These are phyloP conservation scores for Cochlearius cochlearius DNA, from an alignment of 2,113 vertebrate species.

Conservation along the genomic window DNA sequence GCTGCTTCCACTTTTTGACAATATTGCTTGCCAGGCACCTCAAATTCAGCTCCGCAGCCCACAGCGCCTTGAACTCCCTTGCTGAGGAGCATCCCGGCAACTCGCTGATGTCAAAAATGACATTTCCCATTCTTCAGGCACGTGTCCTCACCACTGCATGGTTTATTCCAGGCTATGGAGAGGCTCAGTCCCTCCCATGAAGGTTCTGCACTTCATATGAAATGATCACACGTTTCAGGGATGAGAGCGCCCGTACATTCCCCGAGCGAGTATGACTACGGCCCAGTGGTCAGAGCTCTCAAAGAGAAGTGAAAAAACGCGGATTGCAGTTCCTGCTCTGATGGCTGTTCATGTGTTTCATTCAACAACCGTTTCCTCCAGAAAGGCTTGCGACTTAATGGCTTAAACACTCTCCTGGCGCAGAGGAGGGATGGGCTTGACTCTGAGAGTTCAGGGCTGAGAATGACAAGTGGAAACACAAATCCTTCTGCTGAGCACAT, in stretches of 20 bases:
- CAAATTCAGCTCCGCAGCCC: neutral
- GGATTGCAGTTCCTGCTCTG: conserved; percentile 4
- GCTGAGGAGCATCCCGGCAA: neutral
- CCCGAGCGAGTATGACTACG: rapidly evolving
- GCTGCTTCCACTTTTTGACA: neutral
- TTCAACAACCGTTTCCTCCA: conserved; percentile 36
- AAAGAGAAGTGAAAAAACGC: neutral
- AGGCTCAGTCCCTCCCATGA: neutral
- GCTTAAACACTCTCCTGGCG: neutral
- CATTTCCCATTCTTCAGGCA: neutral
- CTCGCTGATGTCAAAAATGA: neutral
- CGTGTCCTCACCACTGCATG: neutral
- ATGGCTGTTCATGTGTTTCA: conserved; percentile 19
- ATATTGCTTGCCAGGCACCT: neutral
- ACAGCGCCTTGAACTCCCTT: neutral
- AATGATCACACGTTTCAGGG: neutral
- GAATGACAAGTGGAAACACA: conserved; percentile 5
- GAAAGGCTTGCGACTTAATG: conserved; percentile 8
- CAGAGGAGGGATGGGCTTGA: neutral
- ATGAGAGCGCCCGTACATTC: neutral
- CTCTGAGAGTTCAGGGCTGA: neutral
- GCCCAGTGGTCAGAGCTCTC: neutral
- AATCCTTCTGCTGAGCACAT: neutral
- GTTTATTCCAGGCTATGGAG: neutral
- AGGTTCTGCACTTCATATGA: neutral